Conservation (phyloP, 1,140 invertebrate genomes). For the Triops longicaudatus region DNA sequence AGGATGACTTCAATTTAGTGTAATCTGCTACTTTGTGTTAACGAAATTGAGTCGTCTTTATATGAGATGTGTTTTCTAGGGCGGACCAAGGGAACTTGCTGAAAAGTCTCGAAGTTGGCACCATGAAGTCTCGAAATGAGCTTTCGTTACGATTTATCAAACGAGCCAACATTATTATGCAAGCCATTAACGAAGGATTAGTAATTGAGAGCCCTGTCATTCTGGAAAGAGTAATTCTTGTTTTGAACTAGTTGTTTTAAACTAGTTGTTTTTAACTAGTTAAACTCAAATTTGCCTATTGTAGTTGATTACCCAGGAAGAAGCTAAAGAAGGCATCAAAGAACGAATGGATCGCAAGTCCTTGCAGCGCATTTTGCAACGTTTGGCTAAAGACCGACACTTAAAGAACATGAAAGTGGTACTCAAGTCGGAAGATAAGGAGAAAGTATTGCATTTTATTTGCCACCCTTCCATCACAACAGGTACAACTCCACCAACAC, state of each 20-base stretch:
- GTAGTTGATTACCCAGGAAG: conserved; percentile 45
- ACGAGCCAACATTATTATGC: conserved; percentile 52
- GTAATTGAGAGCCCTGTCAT: conserved; percentile 49
- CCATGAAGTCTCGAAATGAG: conserved; percentile 23
- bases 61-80: not conserved
- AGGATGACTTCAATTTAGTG: not conserved
- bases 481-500: not conserved
- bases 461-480: conserved; percentile 46
- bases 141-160: conserved; percentile 38
- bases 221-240: conserved; percentile 43
- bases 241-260: conserved; percentile 16
- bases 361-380: conserved; percentile 47
- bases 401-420: conserved; percentile 51
- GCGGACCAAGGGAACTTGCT: not conserved
- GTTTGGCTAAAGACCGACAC: conserved; percentile 48
- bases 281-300: not conserved
- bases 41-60: not conserved
- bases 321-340: conserved; percentile 48
- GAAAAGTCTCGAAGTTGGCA: not conserved
- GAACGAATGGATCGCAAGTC: conserved; percentile 54
- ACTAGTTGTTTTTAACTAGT: not conserved
- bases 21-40: not conserved
- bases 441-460: conserved; percentile 47
- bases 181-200: conserved; percentile 47
- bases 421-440: conserved; percentile 42